Conservation (phyloP, 2,113 vertebrate species). For the Geothlypis trichas region DNA sequence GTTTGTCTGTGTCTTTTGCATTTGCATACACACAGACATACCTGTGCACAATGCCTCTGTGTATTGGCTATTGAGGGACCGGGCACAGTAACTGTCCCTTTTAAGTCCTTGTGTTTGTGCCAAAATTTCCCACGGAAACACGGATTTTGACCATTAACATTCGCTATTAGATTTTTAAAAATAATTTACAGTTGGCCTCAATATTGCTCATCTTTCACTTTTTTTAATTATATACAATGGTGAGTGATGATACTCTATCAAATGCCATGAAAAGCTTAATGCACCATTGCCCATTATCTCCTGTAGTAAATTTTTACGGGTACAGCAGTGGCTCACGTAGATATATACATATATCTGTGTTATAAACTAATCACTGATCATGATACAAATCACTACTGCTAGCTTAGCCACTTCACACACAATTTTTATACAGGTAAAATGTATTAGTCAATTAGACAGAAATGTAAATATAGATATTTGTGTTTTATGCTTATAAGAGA, state of each 20-base stretch:
- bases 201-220: not conserved
- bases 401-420: not conserved
- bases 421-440: slow-evolving; percentile 33
- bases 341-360: not conserved
- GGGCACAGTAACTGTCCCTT: not conserved
- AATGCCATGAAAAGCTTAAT: not conserved
- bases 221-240: not conserved
- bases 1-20: not conserved
- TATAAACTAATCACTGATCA: not conserved
- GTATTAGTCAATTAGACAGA: slow-evolving; percentile 59
- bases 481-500: slow-evolving; percentile 24
- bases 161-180: not conserved
- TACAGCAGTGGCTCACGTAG: not conserved
- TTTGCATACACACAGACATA: not conserved
- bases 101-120: not conserved
- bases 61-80: not conserved
- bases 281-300: not conserved
- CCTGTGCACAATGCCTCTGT: not conserved
- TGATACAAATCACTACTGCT: slow-evolving; percentile 5
- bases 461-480: slow-evolving; percentile 59
- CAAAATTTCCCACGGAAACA: not conserved
- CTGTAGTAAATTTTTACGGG: not conserved
- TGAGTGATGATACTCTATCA: not conserved
- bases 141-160: not conserved
- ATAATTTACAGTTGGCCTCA: not conserved